Evolutionary conservation across 2,888 invertebrate genomes (phyloP).

Genomic region (Palloptera scutellata): DNA sequence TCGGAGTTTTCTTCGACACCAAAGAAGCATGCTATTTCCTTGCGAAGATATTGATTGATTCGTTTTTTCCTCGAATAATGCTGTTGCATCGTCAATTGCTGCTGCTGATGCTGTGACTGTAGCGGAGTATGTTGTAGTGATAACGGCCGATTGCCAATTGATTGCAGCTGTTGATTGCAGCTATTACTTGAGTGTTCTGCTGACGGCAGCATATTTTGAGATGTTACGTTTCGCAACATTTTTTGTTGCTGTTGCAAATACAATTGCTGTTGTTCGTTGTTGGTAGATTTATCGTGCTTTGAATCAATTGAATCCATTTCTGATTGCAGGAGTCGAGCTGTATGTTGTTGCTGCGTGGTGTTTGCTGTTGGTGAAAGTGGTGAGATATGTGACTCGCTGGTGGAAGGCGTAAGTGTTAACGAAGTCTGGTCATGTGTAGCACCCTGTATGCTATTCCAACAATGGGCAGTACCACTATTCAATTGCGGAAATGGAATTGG

Average conservation of each 20-base stretch:
- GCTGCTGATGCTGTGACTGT: conserved; percentile 33
- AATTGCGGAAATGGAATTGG: conserved; percentile 58
- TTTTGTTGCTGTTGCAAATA: conserved; percentile 39
- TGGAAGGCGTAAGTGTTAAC: conserved; percentile 43
- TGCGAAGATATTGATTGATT: conserved; percentile 57
- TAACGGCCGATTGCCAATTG: conserved; percentile 3
- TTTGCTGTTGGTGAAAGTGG: conserved; percentile 41
- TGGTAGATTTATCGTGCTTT: conserved; percentile 1
- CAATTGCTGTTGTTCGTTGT: conserved; percentile 25
- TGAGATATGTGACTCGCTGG: conserved; percentile 48
- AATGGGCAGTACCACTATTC: background rate
- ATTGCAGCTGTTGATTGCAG: conserved; percentile 24
- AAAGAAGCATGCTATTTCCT: conserved; percentile 61
- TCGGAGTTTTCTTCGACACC: conserved; percentile 61
- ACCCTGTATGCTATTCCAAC: conserved; percentile 2
- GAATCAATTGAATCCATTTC: background rate
- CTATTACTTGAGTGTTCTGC: background rate
- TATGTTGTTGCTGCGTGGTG: conserved; percentile 33
- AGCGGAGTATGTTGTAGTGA: conserved; percentile 22
- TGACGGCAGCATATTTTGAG: conserved; percentile 1
- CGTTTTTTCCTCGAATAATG: conserved; percentile 56
- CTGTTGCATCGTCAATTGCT: conserved; percentile 35
- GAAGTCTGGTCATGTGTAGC: conserved; percentile 17
- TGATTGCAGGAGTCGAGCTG: background rate
- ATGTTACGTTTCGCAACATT: background rate